These are phyloP conservation scores for Montipora capricornis DNA, from an alignment of 64 coral and sea anemone genomes.

Conservation along the genomic window DNA sequence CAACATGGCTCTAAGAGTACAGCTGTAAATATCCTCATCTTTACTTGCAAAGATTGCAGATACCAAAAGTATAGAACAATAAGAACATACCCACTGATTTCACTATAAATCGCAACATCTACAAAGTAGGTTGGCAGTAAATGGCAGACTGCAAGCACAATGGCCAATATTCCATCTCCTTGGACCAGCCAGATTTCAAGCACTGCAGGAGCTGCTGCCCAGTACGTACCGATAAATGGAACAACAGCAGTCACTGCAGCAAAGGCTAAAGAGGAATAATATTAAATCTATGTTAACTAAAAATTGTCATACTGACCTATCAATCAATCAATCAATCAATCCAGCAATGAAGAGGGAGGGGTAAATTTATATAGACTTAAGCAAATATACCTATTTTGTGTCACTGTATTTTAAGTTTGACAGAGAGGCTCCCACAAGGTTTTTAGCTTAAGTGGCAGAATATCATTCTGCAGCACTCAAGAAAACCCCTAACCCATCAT, in stretches of 20 bases:
- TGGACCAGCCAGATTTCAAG: conserved; percentile 96
- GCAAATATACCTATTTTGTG: no score
- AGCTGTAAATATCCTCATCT: no score
- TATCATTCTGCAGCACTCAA: no score
- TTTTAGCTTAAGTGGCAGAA: no score
- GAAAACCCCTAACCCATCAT: no score
- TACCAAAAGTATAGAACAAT: not conserved
- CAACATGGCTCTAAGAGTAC: no score
- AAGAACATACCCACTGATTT: conserved; percentile 90
- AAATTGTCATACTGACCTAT: no score
- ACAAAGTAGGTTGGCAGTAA: conserved; percentile 94
- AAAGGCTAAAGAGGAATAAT: conserved; percentile 64
- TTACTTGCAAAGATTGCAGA: not conserved
- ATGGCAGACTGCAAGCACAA: conserved; percentile 87
- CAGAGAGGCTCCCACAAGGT: no score
- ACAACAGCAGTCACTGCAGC: conserved; percentile 91
- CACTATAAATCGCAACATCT: conserved; percentile 98
- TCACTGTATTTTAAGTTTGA: no score
- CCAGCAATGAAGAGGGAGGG: no score
- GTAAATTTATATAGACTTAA: not conserved
- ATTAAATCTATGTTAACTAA: not conserved
- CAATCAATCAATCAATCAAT: no score
- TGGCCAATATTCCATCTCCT: conserved; percentile 68
- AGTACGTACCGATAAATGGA: conserved; percentile 95
- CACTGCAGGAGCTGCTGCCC: conserved; percentile 89